Percentiles rank a stretch among this genome's conserved stretches.
phyloP scores from a whole-genome alignment of 1,140 invertebrate genomes.

The Saccostrea glomerata region DNA sequence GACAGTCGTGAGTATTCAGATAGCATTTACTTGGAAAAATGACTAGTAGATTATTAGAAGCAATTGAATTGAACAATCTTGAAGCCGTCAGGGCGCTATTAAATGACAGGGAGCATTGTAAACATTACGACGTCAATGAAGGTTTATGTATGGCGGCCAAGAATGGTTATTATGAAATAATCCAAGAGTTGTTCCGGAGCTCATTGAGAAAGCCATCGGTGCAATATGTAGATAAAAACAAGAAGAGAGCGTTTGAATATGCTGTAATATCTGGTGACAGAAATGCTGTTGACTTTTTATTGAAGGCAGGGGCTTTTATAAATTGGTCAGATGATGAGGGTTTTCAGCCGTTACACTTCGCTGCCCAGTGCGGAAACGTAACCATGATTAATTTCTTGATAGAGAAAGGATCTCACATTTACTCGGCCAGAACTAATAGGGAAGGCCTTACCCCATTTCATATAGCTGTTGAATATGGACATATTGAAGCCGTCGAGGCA shows the following conservation, averaged over 20 bases:
- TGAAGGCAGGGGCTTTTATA: slow-evolving; percentile 83
- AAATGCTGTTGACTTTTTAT: not conserved
- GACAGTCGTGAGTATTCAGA: not conserved
- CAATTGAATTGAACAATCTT: slow-evolving; percentile 18
- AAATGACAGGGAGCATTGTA: not conserved
- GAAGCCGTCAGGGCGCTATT: not conserved
- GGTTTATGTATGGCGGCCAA: slow-evolving; percentile 30
- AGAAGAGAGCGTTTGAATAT: slow-evolving; percentile 28
- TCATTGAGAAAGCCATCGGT: not conserved
- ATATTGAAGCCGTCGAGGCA: slow-evolving; percentile 75
- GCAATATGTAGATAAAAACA: not conserved
- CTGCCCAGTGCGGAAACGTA: slow-evolving; percentile 87
- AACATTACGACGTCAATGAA: slow-evolving; percentile 13
- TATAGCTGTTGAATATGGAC: slow-evolving; percentile 84
- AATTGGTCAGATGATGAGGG: slow-evolving; percentile 93
- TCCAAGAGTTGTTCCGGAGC: slow-evolving; percentile 34
- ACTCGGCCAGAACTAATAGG: slow-evolving; percentile 36
- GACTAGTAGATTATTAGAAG: not conserved
- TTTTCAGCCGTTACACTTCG: slow-evolving; percentile 87
- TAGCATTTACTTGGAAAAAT: slow-evolving; percentile 3
- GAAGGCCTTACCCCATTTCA: slow-evolving; percentile 46
- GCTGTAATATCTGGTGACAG: slow-evolving; percentile 19
- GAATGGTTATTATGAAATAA: slow-evolving; percentile 23
- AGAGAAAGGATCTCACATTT: slow-evolving; percentile 86
- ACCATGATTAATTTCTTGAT: slow-evolving; percentile 92